Percentiles rank a stretch among this genome's conserved stretches.
Conservation (phyloP, 2,888 invertebrate genomes). For the Cyrtodaria siliqua region DNA sequence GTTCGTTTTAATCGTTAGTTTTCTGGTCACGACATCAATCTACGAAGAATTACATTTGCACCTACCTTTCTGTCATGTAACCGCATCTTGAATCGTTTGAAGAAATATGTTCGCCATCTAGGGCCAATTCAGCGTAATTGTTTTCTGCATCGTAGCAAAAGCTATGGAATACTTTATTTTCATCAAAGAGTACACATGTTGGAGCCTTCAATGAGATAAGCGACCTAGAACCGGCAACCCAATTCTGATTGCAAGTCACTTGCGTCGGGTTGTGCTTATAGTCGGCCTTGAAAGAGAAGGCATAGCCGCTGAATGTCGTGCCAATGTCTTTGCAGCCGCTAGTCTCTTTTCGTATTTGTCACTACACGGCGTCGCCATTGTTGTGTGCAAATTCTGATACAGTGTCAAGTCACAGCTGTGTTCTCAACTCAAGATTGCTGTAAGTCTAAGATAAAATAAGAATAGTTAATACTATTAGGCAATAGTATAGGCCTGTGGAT, state of each 20-base stretch:
- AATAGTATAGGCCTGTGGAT: too few relatives aligned
- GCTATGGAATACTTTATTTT: slow-evolving; percentile 49
- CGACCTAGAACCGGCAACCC: slow-evolving; percentile 53
- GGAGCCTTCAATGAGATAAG: slow-evolving; percentile 55
- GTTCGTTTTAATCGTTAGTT: too few relatives aligned
- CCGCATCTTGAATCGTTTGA: slow-evolving; percentile 59
- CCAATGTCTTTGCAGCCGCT: slow-evolving; percentile 64
- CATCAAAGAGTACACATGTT: slow-evolving; percentile 50
- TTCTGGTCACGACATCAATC: too few relatives aligned
- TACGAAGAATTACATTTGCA: too few relatives aligned
- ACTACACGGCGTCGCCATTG: background rate
- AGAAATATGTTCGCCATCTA: slow-evolving; percentile 57
- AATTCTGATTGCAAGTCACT: slow-evolving; percentile 50
- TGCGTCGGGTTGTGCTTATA: slow-evolving; percentile 48
- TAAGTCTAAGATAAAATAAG: too few relatives aligned
- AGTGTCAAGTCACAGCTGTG: too few relatives aligned
- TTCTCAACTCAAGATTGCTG: too few relatives aligned
- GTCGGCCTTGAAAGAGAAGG: slow-evolving; percentile 53
- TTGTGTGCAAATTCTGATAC: too few relatives aligned
- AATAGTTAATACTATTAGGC: too few relatives aligned
- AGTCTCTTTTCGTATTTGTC: slow-evolving; percentile 55
- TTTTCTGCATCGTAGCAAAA: slow-evolving; percentile 62
- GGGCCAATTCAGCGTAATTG: slow-evolving; percentile 47
- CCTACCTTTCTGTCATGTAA: slow-evolving; percentile 51
- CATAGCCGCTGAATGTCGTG: slow-evolving; percentile 63